These are phyloP conservation scores for Chloroceryle aenea DNA, from an alignment of 2,113 vertebrate species.

Conservation along the genomic window DNA sequence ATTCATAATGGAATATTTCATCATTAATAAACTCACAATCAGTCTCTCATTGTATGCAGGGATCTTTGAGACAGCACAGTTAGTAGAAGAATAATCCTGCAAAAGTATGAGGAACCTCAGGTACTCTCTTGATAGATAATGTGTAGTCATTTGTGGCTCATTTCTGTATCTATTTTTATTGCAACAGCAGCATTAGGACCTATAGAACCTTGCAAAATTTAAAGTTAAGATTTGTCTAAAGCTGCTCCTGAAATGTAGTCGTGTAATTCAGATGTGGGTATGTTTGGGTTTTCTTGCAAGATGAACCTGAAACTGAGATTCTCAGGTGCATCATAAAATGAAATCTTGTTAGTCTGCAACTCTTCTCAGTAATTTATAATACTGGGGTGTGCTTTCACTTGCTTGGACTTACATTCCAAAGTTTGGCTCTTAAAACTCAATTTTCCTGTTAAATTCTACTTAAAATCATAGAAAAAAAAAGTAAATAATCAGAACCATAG, in stretches of 20 bases:
- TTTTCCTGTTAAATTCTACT: background rate
- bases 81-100: background rate
- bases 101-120: background rate
- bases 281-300: background rate
- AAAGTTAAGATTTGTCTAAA: constrained; percentile 7
- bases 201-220: background rate
- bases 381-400: background rate
- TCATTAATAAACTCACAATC: background rate
- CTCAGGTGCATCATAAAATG: background rate
- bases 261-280: background rate
- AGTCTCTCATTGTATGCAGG: background rate
- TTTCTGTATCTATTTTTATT: background rate
- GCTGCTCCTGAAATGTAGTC: background rate
- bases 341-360: background rate
- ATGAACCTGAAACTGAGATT: background rate
- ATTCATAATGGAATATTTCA: background rate
- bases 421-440: background rate
- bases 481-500: background rate
- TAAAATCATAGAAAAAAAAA: background rate
- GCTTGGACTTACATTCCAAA: background rate
- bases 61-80: background rate
- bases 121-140: background rate
- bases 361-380: background rate
- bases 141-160: background rate
- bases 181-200: background rate